These are phyloP conservation scores for Sebastes schlegelii DNA, from an alignment of 2,113 vertebrate species.

Conservation along the genomic window DNA sequence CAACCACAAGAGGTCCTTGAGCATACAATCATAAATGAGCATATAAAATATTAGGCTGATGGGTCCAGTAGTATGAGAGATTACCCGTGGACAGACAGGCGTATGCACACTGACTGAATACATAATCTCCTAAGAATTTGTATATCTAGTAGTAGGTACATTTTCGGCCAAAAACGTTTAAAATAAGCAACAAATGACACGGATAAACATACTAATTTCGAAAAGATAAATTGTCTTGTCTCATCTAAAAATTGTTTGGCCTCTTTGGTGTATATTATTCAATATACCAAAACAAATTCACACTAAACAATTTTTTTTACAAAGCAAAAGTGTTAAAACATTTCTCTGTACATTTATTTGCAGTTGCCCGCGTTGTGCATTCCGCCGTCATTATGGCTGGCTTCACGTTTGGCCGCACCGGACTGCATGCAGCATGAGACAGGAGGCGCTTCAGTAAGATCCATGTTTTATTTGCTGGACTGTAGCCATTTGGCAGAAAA, in stretches of 20 bases:
- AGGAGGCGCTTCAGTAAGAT: conserved; percentile 17
- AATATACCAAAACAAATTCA: background rate
- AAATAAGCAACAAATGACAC: no score
- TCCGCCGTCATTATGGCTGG: conserved; percentile 1
- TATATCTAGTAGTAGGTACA: no score
- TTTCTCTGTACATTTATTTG: background rate
- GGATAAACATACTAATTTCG: no score
- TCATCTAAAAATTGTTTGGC: background rate
- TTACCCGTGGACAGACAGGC: no score
- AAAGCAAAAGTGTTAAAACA: background rate
- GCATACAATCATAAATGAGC: no score
- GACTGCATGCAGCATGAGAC: conserved; percentile 19
- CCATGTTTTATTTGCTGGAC: conserved; percentile 61
- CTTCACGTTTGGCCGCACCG: conserved; percentile 27
- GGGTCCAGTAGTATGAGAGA: no score
- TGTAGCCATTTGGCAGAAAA: conserved; percentile 53
- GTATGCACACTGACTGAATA: no score
- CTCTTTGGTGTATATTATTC: background rate
- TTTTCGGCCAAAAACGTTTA: no score
- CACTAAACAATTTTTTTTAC: background rate
- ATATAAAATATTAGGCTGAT: no score
- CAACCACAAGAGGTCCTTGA: no score
- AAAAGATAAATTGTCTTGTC: no score
- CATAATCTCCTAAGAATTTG: no score
- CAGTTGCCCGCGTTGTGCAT: background rate